phyloP scores from a whole-genome alignment of 2,888 invertebrate species.

The Thecophora atra region DNA sequence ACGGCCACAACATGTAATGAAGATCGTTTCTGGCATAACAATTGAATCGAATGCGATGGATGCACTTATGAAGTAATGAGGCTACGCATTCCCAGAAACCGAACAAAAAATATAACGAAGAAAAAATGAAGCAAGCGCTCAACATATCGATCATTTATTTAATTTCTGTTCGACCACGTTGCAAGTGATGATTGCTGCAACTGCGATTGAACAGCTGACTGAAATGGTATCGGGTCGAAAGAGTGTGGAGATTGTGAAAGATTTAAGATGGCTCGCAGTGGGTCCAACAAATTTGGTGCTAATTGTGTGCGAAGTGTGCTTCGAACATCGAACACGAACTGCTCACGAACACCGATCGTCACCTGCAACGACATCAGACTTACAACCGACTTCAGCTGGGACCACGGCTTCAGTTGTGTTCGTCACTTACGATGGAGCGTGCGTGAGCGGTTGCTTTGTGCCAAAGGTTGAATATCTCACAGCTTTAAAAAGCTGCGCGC shows the following conservation, averaged over 20 bases:
- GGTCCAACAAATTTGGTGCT: constrained; percentile 19
- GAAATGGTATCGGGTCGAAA: not conserved
- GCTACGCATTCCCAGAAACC: not conserved
- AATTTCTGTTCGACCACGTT: not conserved
- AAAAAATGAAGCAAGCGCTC: not conserved
- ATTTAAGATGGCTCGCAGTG: not conserved
- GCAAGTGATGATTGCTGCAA: not conserved
- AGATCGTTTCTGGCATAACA: constrained; percentile 24
- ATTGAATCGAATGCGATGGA: constrained; percentile 10
- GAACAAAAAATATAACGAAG: not conserved
- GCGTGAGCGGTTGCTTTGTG: not conserved
- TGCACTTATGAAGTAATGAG: constrained; percentile 16
- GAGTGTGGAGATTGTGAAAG: not conserved
- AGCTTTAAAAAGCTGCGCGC: not conserved
- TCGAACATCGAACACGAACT: constrained; percentile 26
- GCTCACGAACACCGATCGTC: not conserved
- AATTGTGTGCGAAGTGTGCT: constrained; percentile 6
- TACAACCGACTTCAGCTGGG: not conserved
- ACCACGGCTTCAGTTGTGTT: constrained; percentile 13
- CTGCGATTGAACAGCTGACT: constrained; percentile 17
- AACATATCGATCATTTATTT: constrained; percentile 5
- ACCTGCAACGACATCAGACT: not conserved
- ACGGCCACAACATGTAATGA: constrained; percentile 22
- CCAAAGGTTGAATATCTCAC: not conserved
- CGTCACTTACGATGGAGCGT: not conserved